Conservation (phyloP, 2,888 invertebrate genomes). For the Troglohyphantes excavatus region DNA sequence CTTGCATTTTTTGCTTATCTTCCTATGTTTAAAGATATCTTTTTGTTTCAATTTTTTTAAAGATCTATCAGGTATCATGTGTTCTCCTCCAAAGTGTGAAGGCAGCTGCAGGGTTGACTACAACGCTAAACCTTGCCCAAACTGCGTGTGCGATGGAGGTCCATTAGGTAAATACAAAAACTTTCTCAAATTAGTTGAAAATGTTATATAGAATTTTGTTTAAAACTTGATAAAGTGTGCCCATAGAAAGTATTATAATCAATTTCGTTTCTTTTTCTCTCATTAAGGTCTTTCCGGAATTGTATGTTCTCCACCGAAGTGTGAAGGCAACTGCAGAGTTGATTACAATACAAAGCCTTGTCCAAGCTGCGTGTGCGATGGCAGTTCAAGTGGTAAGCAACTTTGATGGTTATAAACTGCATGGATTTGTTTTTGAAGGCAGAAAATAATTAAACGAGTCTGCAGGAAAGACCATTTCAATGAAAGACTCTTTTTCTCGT, state of each 20-base stretch:
- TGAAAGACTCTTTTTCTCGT: too few species aligned
- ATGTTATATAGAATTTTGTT: too few species aligned
- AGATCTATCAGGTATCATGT: too few species aligned
- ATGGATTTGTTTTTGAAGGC: too few species aligned
- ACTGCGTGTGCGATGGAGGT: background rate
- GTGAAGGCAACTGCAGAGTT: slow-evolving; percentile 41
- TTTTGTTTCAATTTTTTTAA: background rate
- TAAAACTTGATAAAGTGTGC: too few species aligned
- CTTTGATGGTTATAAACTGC: too few species aligned
- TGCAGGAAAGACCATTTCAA: too few species aligned
- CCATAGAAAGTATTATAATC: background rate
- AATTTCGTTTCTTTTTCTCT: too few species aligned
- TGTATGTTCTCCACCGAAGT: slow-evolving; percentile 60
- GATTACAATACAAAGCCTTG: slow-evolving; percentile 36
- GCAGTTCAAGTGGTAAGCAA: background rate
- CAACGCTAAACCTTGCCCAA: slow-evolving; percentile 27
- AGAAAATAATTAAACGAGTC: too few species aligned
- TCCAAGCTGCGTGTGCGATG: slow-evolving; percentile 41
- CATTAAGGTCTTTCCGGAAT: slow-evolving; percentile 1
- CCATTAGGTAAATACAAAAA: background rate
- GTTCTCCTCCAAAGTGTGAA: slow-evolving; percentile 3
- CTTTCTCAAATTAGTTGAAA: too few species aligned
- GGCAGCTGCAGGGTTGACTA: slow-evolving; percentile 24
- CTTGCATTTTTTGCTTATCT: too few species aligned
- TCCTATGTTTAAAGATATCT: too few species aligned